A percentile compares a stretch with the other conserved stretches of the same genome.
Evolutionary conservation across 2,888 invertebrate species (phyloP).

Genomic region (Bibio marci): DNA sequence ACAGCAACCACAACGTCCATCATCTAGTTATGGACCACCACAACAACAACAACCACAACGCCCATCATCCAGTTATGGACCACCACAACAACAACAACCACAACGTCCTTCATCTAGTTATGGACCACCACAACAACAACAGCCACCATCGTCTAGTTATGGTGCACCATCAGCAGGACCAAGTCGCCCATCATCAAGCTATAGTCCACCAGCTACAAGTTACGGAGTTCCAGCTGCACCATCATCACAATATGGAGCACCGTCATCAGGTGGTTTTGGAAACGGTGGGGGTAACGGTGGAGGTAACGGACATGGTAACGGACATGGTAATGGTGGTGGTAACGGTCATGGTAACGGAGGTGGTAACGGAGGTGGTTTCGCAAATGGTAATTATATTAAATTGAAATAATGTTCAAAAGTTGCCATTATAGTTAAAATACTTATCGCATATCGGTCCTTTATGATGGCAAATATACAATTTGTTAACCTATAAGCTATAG

Average conservation of each 20-base stretch:
- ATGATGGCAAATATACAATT: too few relatives aligned
- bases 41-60: constrained; percentile 1
- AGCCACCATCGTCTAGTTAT: constrained; percentile 12
- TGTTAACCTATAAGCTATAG: too few relatives aligned
- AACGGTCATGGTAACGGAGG: constrained; percentile 15
- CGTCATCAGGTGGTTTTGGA: constrained; percentile 8
- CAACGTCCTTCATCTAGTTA: constrained; percentile 13
- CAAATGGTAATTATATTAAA: neutral
- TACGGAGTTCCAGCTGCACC: constrained; percentile 25
- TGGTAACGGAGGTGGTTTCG: neutral
- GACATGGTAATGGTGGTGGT: neutral
- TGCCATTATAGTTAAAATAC: too few relatives aligned
- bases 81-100: constrained; percentile 8
- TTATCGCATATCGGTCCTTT: too few relatives aligned
- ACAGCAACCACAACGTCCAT: constrained; percentile 9
- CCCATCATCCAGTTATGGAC: constrained; percentile 15
- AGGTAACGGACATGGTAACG: constrained; percentile 15
- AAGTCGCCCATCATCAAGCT: constrained; percentile 14
- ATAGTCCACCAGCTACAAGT: constrained; percentile 25
- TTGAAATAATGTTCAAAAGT: too few relatives aligned
- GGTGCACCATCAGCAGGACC: constrained; percentile 19
- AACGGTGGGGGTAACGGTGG: constrained; percentile 15
- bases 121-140: constrained; percentile 19
- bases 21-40: constrained; percentile 19
- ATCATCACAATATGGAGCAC: constrained; percentile 22